Conservation (phyloP, 2,113 vertebrate species). For the Picathartes gymnocephalus region DNA sequence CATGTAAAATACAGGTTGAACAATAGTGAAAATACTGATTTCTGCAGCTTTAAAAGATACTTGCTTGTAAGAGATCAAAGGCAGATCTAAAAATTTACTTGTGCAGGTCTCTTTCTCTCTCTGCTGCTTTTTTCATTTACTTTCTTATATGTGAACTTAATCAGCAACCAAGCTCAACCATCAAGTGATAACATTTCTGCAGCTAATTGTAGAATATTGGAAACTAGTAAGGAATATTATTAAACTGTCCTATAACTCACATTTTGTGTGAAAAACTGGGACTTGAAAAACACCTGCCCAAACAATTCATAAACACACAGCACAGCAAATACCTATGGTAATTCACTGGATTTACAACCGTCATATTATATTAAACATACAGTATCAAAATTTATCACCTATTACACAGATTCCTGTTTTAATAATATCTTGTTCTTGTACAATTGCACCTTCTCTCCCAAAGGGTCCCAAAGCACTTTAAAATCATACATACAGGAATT, state of each 20-base stretch:
- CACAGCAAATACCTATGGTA: slow-evolving; percentile 64
- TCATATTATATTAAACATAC: slow-evolving; percentile 68
- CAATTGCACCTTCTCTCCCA: slow-evolving; percentile 48
- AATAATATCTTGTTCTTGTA: slow-evolving; percentile 67
- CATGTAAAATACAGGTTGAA: neutral
- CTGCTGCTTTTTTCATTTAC: slow-evolving; percentile 1
- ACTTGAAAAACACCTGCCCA: slow-evolving; percentile 72
- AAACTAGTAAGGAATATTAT: slow-evolving; percentile 38
- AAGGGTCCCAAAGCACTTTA: slow-evolving; percentile 44
- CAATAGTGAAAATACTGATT: neutral
- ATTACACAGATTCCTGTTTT: slow-evolving; percentile 66
- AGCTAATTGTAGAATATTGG: neutral
- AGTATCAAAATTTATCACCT: slow-evolving; percentile 73
- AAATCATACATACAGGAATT: neutral
- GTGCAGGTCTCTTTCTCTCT: neutral
- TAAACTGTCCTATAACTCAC: slow-evolving; percentile 59
- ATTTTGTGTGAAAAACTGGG: slow-evolving; percentile 40
- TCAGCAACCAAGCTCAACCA: neutral
- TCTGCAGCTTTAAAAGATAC: slow-evolving; percentile 22
- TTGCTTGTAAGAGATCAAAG: slow-evolving; percentile 28
- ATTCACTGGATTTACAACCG: slow-evolving; percentile 72
- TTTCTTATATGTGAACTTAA: neutral
- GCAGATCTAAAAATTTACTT: neutral
- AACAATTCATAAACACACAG: slow-evolving; percentile 71
- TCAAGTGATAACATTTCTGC: slow-evolving; percentile 7